Base-by-base conservation (phyloP, 2,797 vertebrate genomes). In the Masticophis lateralis region DNA sequence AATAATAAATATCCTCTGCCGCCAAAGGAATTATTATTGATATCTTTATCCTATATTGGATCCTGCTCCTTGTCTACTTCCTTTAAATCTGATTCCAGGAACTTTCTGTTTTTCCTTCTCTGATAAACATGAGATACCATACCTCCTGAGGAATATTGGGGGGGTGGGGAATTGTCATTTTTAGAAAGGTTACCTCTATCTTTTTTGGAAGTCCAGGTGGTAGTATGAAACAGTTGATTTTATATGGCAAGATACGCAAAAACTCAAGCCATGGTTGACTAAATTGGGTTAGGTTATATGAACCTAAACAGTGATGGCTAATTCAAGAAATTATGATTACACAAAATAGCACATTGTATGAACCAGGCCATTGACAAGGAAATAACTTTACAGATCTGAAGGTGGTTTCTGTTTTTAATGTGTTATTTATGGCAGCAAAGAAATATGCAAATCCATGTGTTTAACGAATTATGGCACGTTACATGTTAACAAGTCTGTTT, bases 101-200 rank as follows among this genome's bases (percentile, higher is more conserved):
- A 94, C 60, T 55, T 93, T 91, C 87, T 59, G 0, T 20, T 91
- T 96, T 90, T 60, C 79, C 69, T 27, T 89, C 27, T 79, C 43
- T 0, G 0, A 0, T 90, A 94, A 93, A 90, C 0, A 13, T 63
- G 0, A 32, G 86, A 61, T 0, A 0, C 57, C 6, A 59, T 59
- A 59, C 1, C 56, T 57, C 56, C 16, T 57, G 56, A 57, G 56
- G 16, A 57, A 57, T 18, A 57, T 18, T 57, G 56, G 16, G 47
- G 47, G 47, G 7, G 47, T 6, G 47, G 7, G 5, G 18, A 57
- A 18, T 18, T 0, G 5, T 57, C 56, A 18, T 59, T 59, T 18
- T 0, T 7, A 1, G n/a, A 11, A 37, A 1, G 0, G 59, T 92
- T 47, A 37, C 37, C 79, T 16, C 91, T 61, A 74, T 91, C 92